Percentiles rank a stretch among this genome's conserved stretches.
Evolutionary conservation across 1,140 invertebrate genomes (phyloP).

Genomic region (Chironomus striatipennis): DNA sequence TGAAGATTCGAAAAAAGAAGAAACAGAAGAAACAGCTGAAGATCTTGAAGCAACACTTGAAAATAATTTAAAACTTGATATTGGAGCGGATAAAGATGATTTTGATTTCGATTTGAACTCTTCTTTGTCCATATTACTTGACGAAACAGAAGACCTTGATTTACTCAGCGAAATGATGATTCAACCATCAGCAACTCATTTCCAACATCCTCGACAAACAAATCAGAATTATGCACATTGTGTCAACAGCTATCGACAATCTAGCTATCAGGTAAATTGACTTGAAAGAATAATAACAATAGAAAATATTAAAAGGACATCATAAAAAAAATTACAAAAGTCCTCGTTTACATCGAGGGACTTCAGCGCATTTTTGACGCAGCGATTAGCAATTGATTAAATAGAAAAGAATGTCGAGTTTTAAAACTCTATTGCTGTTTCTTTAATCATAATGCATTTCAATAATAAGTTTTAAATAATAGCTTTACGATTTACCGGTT

Average conservation of each 20-base stretch:
- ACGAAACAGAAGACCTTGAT: conserved; percentile 2
- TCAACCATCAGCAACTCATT: neutral
- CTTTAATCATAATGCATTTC: no score
- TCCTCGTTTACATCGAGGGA: no score
- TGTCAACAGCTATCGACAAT: conserved; percentile 17
- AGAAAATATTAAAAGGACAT: conserved; percentile 11
- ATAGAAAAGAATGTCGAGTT: no score
- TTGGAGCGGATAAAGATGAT: neutral
- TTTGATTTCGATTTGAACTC: conserved; percentile 19
- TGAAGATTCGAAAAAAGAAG: neutral
- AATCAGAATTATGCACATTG: conserved; percentile 17
- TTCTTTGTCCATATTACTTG: neutral
- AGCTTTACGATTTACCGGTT: no score
- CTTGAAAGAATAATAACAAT: neutral
- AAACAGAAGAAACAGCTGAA: neutral
- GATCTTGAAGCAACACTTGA: neutral
- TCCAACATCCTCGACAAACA: conserved; percentile 14
- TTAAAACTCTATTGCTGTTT: no score
- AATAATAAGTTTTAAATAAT: no score
- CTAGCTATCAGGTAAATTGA: conserved; percentile 14
- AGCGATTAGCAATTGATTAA: no score
- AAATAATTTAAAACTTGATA: conserved; percentile 6
- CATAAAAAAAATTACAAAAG: no score
- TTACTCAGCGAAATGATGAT: conserved; percentile 15
- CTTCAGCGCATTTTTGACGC: no score